Evolutionary conservation across 2,113 vertebrate genomes (phyloP).

Genomic region (Propithecus coquereli): DNA sequence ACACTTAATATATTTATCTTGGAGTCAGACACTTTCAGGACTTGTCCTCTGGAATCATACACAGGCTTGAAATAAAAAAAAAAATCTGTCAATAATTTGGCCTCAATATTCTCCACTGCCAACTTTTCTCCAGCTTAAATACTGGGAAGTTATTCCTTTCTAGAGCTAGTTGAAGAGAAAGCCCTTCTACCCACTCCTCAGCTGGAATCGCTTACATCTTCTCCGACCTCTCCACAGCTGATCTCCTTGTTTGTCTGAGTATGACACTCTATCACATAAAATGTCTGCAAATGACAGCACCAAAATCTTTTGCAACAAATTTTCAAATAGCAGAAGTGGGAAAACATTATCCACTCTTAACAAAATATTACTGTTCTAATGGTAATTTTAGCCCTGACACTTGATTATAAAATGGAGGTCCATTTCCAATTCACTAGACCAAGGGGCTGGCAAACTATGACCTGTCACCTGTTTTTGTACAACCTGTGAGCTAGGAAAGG

Average conservation of each 20-base stretch:
- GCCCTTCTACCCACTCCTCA: background rate
- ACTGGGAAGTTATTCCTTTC: too few species aligned
- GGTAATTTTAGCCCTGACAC: background rate
- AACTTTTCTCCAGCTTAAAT: background rate
- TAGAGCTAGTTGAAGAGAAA: background rate
- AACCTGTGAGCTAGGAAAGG: background rate
- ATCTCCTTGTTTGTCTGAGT: background rate
- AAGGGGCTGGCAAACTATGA: background rate
- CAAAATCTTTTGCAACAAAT: background rate
- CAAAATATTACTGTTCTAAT: background rate
- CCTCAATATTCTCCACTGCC: background rate
- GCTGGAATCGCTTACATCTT: background rate
- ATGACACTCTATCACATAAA: background rate
- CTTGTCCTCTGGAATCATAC: background rate
- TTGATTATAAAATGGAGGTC: background rate
- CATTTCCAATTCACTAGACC: background rate
- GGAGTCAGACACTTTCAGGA: background rate
- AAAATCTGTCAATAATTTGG: background rate
- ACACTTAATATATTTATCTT: background rate
- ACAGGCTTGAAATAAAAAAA: background rate
- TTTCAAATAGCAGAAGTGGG: background rate
- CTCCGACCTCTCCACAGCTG: background rate
- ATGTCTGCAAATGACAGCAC: background rate
- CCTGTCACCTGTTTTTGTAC: background rate
- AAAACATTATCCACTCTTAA: background rate